Evolutionary conservation across 2,888 invertebrate genomes (phyloP), one percentile per base, ranked within the genome.

Genomic region (Parasteatoda lunata): DNA sequence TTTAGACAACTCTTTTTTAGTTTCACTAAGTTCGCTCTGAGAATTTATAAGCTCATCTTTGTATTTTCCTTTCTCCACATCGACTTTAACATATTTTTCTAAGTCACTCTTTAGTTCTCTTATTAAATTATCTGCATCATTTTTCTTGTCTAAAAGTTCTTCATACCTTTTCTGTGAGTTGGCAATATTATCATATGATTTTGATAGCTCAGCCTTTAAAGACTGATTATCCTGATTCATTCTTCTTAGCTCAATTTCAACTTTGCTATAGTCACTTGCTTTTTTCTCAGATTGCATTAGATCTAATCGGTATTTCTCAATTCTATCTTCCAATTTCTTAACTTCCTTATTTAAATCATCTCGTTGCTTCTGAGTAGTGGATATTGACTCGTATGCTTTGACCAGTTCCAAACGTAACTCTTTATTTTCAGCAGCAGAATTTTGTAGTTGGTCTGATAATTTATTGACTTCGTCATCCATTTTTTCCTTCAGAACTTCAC

Each of bases 331-430:
- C 4, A 83, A 47, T 48, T 79, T 79, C 54, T 71, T 76, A 11
- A 88, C 47, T 70, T 83, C 70, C 11, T 52, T 48, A 48, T 80
- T 84, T 51, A 85, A 70, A 64, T 88, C 84, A 69, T 88, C 88
- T 69, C 77, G 65, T 49, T 88, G 81, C 59, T 88, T 88, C 30
- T 88, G 84, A 65, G 81, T 81, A 71, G 84, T 84, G 2, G 84
- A 84, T n/a, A 84, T 68, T 9, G 77, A 81, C 72, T 88, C 88
- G 64, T 88, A 85, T 1, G 88, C 72, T 54, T 84, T 88, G 2
- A 85, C 84, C 4, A 88, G 72, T 54, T 88, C 84, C 65, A 77
- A 70, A 15, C 84, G 54, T 5, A 85, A 45, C 77, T 88, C 88
- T 72, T 88, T 88, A 73, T 73, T 84, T 71, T 88, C 84, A 0